Evolutionary conservation across 2,888 invertebrate genomes (phyloP).

Genomic region (Flexamia atlantica): DNA sequence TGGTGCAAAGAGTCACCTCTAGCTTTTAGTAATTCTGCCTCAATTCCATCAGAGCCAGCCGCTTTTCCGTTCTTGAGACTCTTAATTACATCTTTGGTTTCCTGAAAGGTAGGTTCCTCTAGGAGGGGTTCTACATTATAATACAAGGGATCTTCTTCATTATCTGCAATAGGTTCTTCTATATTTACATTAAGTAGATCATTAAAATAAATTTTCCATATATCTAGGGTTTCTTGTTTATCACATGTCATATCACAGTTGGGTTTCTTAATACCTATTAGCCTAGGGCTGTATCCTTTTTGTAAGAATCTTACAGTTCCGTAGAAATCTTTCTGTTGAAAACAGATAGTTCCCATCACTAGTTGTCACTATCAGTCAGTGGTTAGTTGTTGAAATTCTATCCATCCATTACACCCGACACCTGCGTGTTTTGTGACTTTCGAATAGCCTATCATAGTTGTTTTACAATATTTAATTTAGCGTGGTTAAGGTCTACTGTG

Average conservation of each 20-base stretch:
- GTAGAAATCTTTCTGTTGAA: too few species aligned
- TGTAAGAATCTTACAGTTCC: constrained; percentile 53
- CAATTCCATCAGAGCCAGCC: constrained; percentile 50
- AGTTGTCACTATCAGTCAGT: too few species aligned
- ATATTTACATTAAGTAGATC: constrained; percentile 33
- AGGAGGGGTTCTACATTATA: constrained; percentile 28
- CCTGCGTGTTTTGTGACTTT: too few species aligned
- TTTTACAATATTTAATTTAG: too few species aligned
- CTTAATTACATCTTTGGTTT: constrained; percentile 33
- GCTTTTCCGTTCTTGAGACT: constrained; percentile 39
- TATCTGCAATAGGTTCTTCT: constrained; percentile 7
- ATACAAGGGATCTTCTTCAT: neutral
- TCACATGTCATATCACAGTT: constrained; percentile 74
- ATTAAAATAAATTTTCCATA: constrained; percentile 35
- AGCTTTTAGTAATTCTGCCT: constrained; percentile 38
- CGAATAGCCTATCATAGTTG: too few species aligned
- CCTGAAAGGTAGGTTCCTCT: constrained; percentile 17
- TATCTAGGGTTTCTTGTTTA: constrained; percentile 79
- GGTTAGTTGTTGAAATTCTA: too few species aligned
- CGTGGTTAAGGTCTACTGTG: too few species aligned
- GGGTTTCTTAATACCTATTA: constrained; percentile 18
- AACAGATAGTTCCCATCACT: too few species aligned
- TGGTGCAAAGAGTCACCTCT: constrained; percentile 6
- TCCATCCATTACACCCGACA: too few species aligned
- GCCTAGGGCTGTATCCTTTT: constrained; percentile 30